These are phyloP conservation scores for Ochropacha duplaris DNA, from an alignment of 2,888 invertebrate genomes.

Conservation along the genomic window DNA sequence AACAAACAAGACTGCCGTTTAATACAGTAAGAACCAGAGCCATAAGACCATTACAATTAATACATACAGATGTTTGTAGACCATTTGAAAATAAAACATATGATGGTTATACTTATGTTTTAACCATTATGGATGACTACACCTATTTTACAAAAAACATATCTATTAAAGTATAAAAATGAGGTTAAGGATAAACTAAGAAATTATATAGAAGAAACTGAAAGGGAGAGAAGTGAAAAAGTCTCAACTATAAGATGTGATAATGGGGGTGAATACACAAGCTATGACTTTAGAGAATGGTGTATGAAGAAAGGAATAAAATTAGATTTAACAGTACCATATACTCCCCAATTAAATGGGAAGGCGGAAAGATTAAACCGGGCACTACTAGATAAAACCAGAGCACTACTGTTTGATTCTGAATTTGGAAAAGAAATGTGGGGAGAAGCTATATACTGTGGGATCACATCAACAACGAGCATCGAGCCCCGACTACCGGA, in stretches of 20 bases:
- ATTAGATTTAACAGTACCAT: conserved; percentile 43
- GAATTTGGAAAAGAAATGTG: conserved; percentile 43
- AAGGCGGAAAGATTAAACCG: conserved; percentile 50
- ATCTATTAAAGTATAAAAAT: neutral
- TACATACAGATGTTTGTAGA: neutral
- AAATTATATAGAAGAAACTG: neutral
- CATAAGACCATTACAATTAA: neutral
- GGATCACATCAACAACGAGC: too few relatives aligned
- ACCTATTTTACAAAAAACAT: neutral
- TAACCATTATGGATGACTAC: neutral
- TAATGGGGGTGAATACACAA: conserved; percentile 43
- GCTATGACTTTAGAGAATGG: conserved; percentile 33
- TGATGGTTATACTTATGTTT: neutral
- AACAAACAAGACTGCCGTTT: neutral
- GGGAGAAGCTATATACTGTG: conserved; percentile 51
- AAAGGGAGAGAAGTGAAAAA: neutral
- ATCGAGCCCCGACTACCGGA: too few relatives aligned
- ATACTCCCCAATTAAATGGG: conserved; percentile 55
- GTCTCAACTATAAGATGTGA: conserved; percentile 18
- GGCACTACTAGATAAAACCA: conserved; percentile 49
- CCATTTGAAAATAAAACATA: neutral
- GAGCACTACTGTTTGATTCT: conserved; percentile 40
- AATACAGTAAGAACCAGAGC: neutral
- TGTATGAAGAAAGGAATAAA: conserved; percentile 18
- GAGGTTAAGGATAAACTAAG: neutral